Base-by-base conservation (phyloP, 2,113 vertebrate species). In the Pygoscelis antarcticus region DNA sequence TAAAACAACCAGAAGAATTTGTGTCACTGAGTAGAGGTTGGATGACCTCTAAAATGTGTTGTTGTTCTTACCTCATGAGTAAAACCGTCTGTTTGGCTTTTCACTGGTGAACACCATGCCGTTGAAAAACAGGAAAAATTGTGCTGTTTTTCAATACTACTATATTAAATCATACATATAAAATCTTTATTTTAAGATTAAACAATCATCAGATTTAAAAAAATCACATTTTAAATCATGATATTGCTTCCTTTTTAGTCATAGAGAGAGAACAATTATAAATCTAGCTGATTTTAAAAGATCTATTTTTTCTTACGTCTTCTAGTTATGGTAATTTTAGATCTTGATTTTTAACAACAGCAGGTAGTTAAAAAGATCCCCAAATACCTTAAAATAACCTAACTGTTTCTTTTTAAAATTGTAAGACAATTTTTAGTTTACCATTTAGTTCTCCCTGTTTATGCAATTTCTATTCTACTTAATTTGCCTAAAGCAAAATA, bases 51-150 rank as follows among this genome's bases (percentile, higher is more conserved):
- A 44, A 92, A 89, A 69, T 38, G 22, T 69, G 20, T 36, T 79
- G 34, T 68, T 70, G 83, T 12, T 47, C 47, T 61, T 49, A 77
- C 44, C 29, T 74, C 36, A 57, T 30, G n/a, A 66, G 54, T 64
- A 93, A 91, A 94, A 21, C 22, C 52, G 51, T 69, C 57, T 94
- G 74, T 38, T 97, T 89, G 58, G 5, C 29, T 96, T 93, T 89
- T 89, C n/a, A 51, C 13, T 61, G 16, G 23, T 16, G 19, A 82
- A n/a, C 5, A 51, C 7, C 11, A 13, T 34, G 58, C 1, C 1
- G 34, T 12, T 66, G 40, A 91, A 87, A 80, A 32, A 61, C 4
- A 13, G 13, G 32, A 10, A 85, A 40, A 79, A 30, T 3, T 13
- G 7, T 60, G 7, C 32, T 58, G 6, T 4, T 78, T 89, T 87